Base-by-base conservation (phyloP, 1,140 invertebrate species). In the Pseudomyrmex concolor region DNA sequence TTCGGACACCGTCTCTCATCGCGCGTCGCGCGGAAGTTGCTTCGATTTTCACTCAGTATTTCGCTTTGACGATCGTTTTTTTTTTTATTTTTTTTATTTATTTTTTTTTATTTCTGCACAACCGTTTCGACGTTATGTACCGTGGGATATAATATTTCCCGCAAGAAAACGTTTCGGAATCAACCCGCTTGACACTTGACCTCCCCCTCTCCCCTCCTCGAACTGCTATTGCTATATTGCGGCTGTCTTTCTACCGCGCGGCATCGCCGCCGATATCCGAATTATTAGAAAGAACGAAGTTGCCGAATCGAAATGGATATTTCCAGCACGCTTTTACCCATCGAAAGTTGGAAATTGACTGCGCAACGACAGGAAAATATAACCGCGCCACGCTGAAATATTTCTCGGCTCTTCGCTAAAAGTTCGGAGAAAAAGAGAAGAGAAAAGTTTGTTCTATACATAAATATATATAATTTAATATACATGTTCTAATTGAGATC, bases 171-270 rank as follows among this genome's bases (percentile, higher is more conserved):
- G 12, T 48, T 45, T 10, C 57, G 10, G 48, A 66, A 83, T 85
- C 78, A 74, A 71, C 57, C 43, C 10, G n/a, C 22, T 34, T 85
- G 85, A 86, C 85, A 85, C 54, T 62, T 82, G 51, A 64, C 55
- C 83, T 70, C 78, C 5, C 34, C 34, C 34, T 34, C n/a, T 34
- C 34, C 5, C 5, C 34, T 0, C 34, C 5, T 51, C 57, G 45
- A 63, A 50, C n/a, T 54, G 66, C 80, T 86, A 83, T 86, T 54
- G 66, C 80, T 86, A 83, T 86, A 17, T 45, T 34, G 50, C 70
- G 51, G 45, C 59, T 83, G 57, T 82, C 84, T 76, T 68, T 55
- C 57, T n/a, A 10, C 57, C 51, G 17, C 51, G 15, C 54, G 54
- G 15, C 19, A 67, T 59, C 70, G 22, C 34, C 54, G 54, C n/a